Base-by-base conservation (phyloP, 1,140 invertebrate species). In the Diploscapter pachys region DNA sequence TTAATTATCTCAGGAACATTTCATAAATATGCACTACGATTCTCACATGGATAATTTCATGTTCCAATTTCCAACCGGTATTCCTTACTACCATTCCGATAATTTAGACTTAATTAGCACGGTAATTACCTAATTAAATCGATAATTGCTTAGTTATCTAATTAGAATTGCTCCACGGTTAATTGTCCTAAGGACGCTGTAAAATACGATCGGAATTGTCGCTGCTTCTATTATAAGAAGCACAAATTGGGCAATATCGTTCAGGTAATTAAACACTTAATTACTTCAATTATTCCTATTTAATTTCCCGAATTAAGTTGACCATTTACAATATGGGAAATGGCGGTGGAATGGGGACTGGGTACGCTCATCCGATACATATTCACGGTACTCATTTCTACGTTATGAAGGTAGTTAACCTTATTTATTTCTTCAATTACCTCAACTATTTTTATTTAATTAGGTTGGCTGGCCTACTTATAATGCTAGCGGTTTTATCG, bases 291-390 rank as follows among this genome's bases (percentile, higher is more conserved):
- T 31, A 31, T 31, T 31, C 31, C 31, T 31, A 1, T 31, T 31
- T 31, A 31, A 31, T 31, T 31, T 1, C 31, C 31, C 31, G 31
- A 31, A 31, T 31, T 31, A 31, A 31, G 64, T 68, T 83, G 71
- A 83, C 82, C 56, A 80, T 83, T n/a, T 83, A 85, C 71, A 83
- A 83, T 67, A 83, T 83, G 82, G 82, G 82, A n/a, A 66, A 83
- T 5, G 82, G 81, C 3, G 82, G 79, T 4, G 74, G 63, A 48
- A 61, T 76, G 6, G 80, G 80, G 2, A 80, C 56, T 4, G 82
- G 82, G 9, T 83, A 85, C 61, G 82, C 83, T 0, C 82, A 83
- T 74, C 82, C 82, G 2, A 72, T 83, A 50, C 82, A 83, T 57
- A 72, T 83, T 8, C 82, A 83, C 71, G 82, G 82, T 3, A 83